Base-by-base conservation (phyloP, 1,140 invertebrate species). In the Semibalanus balanoides region DNA sequence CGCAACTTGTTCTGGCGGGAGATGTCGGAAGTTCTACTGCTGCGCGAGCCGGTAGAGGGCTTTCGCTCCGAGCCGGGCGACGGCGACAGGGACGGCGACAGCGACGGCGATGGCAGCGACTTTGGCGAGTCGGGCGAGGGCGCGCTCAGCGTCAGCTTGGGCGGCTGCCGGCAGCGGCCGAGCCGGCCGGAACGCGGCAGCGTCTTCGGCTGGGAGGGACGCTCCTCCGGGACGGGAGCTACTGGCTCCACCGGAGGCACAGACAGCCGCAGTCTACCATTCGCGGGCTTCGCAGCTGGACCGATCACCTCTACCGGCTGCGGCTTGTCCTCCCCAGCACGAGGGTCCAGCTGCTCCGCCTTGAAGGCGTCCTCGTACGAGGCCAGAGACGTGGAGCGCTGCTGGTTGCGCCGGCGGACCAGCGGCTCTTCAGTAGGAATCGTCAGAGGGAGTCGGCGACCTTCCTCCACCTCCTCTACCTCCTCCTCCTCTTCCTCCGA, bases 401-500 rank as follows among this genome's bases (percentile, higher is more conserved):
- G 35, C 35, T 40, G 35, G 35, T 17, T 40, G 35, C 5, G 35
- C 5, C 35, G 35, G 35, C 35, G 35, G 5, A 17, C 5, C 35
- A 17, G 35, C 35, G 35, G 17, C 35, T 40, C 35, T 17, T 40
- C 35, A 7, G 35, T 17, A 17, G 35, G 35, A n/a, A 17, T 17
- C 5, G 35, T 17, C 5, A 5, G 35, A 5, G 35, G 35, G 5
- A 40, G 35, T 5, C 35, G 35, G 35, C 35, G 35, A 5, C 35
- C 35, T 17, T 40, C 35, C 35, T 40, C 35, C 5, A 17, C 5
- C 35, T 40, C 35, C 35, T 40, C 35, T 40, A n/a, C 35, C 35
- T 40, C 35, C 35, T 40, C 35, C 5, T 5, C 5, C 35, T 40
- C 35, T 17, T 40, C 35, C 17, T 77, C 30, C 79, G 79, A 3